These are phyloP conservation scores for Lordiphosa fenestrarum DNA, from an alignment of 2,888 invertebrate genomes.

Conservation along the genomic window DNA sequence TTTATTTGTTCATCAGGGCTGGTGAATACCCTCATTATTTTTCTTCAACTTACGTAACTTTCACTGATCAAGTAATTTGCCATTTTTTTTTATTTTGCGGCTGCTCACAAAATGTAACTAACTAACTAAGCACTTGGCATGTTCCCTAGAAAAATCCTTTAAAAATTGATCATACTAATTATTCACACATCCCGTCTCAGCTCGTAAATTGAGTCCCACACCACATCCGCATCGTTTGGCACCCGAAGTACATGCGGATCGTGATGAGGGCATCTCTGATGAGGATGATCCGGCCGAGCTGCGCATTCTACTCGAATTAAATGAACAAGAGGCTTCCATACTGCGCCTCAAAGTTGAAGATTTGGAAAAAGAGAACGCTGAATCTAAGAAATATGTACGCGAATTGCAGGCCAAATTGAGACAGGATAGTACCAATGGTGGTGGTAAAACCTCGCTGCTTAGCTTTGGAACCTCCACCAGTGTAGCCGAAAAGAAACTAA, in stretches of 20 bases:
- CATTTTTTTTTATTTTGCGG: conserved; percentile 82
- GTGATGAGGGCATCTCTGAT: conserved; percentile 87
- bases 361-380: conserved; percentile 89
- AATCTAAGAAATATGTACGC: conserved; percentile 87
- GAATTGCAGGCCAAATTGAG: conserved; percentile 87
- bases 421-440: conserved; percentile 47
- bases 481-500: conserved; percentile 73
- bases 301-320: conserved; percentile 91
- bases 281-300: conserved; percentile 92
- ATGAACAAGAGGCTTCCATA: conserved; percentile 93
- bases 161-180: too few relatives aligned
- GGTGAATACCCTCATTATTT: too few relatives aligned
- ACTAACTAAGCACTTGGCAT: conserved; percentile 14
- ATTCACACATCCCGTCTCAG: conserved; percentile 73
- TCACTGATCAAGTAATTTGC: conserved; percentile 63
- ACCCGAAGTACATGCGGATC: conserved; percentile 85
- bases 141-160: background rate
- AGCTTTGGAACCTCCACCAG: conserved; percentile 51
- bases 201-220: conserved; percentile 86
- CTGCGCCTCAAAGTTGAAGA: conserved; percentile 91
- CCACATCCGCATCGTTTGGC: conserved; percentile 84
- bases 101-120: conserved; percentile 77
- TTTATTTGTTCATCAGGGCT: too few relatives aligned
- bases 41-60: conserved; percentile 34
- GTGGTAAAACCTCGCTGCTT: conserved; percentile 51